These are phyloP conservation scores for Melieria crassipennis DNA, from an alignment of 2,888 invertebrate genomes.

Conservation along the genomic window DNA sequence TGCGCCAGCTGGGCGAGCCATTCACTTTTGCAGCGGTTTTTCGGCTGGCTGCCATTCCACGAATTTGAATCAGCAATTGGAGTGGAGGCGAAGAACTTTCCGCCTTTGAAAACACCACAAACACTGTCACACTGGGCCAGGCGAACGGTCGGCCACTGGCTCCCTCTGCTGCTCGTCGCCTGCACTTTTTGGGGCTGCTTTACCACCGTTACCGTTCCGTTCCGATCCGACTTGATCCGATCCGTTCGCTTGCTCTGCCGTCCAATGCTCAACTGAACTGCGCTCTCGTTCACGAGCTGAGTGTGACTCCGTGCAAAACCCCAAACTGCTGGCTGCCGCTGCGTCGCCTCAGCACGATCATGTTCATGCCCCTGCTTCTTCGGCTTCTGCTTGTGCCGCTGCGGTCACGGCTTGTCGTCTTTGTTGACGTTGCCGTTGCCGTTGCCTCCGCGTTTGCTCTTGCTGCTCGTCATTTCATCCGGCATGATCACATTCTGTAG, in stretches of 20 bases:
- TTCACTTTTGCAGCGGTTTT: no score
- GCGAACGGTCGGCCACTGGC: no score
- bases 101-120: no score
- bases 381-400: not conserved
- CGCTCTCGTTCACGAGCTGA: conserved; percentile 42
- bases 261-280: conserved; percentile 61
- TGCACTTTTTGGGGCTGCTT: conserved; percentile 36
- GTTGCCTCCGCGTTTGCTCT: not conserved
- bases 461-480: no score
- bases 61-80: no score
- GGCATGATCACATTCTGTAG: conserved; percentile 13
- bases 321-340: conserved; percentile 4
- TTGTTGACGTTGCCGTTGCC: conserved; percentile 6
- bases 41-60: no score
- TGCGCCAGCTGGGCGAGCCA: no score
- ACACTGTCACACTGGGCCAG: no score
- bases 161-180: no score
- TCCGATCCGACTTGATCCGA: conserved; percentile 43
- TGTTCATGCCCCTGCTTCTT: not conserved
- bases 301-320: conserved; percentile 48
- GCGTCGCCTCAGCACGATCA: not conserved
- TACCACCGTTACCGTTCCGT: conserved; percentile 51
- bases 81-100: no score
- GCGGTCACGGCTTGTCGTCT: conserved; percentile 1
- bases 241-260: conserved; percentile 40